Percentiles rank a stretch among this genome's conserved stretches.
Evolutionary conservation across 1,140 invertebrate species (phyloP).

Genomic region (Brachionus asplanchnoidis): DNA sequence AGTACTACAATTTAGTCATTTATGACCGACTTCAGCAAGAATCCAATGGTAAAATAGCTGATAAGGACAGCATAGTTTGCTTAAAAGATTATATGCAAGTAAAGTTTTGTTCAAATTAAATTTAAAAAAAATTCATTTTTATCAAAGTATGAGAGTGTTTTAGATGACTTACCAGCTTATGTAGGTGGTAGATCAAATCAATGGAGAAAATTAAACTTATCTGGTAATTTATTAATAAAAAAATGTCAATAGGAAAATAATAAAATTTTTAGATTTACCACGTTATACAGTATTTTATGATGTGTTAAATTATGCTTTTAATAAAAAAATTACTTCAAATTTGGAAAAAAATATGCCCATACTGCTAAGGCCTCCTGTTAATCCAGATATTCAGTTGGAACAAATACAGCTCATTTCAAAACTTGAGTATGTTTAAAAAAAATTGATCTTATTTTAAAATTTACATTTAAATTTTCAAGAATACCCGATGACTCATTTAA

Average conservation of each 20-base stretch:
- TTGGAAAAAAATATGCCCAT: slow-evolving; percentile 49
- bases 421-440: slow-evolving; percentile 46
- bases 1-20: slow-evolving; percentile 54
- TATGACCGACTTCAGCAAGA: slow-evolving; percentile 51
- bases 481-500: slow-evolving; percentile 43
- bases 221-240: not conserved
- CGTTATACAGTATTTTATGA: slow-evolving; percentile 55
- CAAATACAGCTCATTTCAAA: slow-evolving; percentile 52
- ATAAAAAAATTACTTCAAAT: slow-evolving; percentile 48
- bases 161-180: slow-evolving; percentile 33
- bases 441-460: not conserved
- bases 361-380: slow-evolving; percentile 49
- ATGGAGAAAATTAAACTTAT: slow-evolving; percentile 16
- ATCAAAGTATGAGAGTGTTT: slow-evolving; percentile 10
- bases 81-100: slow-evolving; percentile 58
- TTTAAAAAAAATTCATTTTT: not conserved
- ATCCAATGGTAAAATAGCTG: slow-evolving; percentile 48
- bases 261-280: slow-evolving; percentile 49
- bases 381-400: slow-evolving; percentile 51
- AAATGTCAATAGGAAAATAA: not conserved
- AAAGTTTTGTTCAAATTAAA: not conserved
- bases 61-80: slow-evolving; percentile 54
- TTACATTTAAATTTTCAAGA: slow-evolving; percentile 42
- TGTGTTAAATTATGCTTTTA: slow-evolving; percentile 53
- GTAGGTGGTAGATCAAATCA: slow-evolving; percentile 9